Conservation (phyloP, 2,113 vertebrate genomes). For the Gavia stellata region DNA sequence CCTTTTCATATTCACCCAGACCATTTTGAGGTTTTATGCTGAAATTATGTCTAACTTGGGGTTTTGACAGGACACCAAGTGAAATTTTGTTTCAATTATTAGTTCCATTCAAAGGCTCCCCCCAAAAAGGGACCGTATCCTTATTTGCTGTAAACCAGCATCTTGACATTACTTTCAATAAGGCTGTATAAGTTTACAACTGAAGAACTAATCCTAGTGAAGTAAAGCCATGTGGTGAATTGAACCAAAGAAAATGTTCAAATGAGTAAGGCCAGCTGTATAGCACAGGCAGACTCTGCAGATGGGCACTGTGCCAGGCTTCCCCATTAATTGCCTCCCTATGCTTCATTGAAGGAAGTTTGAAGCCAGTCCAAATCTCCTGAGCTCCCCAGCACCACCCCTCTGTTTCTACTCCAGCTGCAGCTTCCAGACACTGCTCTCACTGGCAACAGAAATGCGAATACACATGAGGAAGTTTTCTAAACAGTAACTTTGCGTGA, state of each 20-base stretch:
- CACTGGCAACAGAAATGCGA: background rate
- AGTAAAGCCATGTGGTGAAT: slow-evolving; percentile 28
- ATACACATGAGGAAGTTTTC: background rate
- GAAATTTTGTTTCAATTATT: background rate
- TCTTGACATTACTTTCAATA: background rate
- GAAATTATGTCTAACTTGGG: background rate
- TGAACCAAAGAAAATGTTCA: slow-evolving; percentile 55
- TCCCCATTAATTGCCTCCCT: slow-evolving; percentile 50
- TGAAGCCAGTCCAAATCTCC: slow-evolving; percentile 53
- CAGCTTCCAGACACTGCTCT: slow-evolving; percentile 2
- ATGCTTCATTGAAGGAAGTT: slow-evolving; percentile 43
- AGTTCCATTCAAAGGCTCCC: background rate
- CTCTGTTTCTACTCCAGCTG: slow-evolving; percentile 39
- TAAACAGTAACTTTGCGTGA: background rate
- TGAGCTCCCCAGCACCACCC: background rate
- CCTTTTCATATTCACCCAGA: background rate
- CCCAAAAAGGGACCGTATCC: accelerated
- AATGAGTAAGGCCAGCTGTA: slow-evolving; percentile 50
- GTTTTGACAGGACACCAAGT: background rate
- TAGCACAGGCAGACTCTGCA: slow-evolving; percentile 8
- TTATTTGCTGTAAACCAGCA: background rate
- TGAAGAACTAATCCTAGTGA: slow-evolving; percentile 22
- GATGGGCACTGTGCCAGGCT: slow-evolving; percentile 31
- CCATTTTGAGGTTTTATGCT: background rate
- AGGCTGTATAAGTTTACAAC: background rate